Conservation (phyloP, 2,113 vertebrate species). For the Istiophorus platypterus region DNA sequence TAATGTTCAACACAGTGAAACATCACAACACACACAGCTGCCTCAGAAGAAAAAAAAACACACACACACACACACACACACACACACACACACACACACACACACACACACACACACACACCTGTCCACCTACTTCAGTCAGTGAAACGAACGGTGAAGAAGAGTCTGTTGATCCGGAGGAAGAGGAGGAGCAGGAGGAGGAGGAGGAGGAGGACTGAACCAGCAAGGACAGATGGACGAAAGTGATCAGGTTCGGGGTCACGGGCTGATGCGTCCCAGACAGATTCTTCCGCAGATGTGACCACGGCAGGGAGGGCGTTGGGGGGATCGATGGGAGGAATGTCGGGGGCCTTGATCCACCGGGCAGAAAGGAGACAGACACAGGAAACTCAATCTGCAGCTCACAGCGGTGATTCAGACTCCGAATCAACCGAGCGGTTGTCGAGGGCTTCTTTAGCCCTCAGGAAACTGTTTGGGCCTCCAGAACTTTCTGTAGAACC, state of each 20-base stretch:
- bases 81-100: slow-evolving; percentile 23
- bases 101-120: slow-evolving; percentile 24
- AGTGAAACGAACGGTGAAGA: background rate
- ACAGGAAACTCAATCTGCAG: slow-evolving; percentile 59
- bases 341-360: slow-evolving; percentile 54
- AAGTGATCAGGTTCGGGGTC: slow-evolving; percentile 56
- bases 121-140: slow-evolving; percentile 8
- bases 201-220: background rate
- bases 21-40: too few species aligned
- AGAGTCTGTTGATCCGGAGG: slow-evolving; percentile 22
- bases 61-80: background rate
- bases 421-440: too few species aligned
- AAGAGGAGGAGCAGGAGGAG: background rate
- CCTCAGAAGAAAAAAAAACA: too few species aligned
- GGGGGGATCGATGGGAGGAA: slow-evolving; percentile 57
- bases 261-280: slow-evolving; percentile 38
- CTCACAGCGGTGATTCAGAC: slow-evolving; percentile 35
- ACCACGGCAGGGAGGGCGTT: slow-evolving; percentile 58
- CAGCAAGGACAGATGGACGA: background rate
- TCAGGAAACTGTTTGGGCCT: too few species aligned
- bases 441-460: background rate
- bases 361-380: slow-evolving; percentile 46
- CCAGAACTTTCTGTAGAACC: background rate
- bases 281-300: slow-evolving; percentile 62
- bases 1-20: slow-evolving; percentile 44